phyloP scores from a whole-genome alignment of 1,140 invertebrate genomes.

The Drosophila parvula region DNA sequence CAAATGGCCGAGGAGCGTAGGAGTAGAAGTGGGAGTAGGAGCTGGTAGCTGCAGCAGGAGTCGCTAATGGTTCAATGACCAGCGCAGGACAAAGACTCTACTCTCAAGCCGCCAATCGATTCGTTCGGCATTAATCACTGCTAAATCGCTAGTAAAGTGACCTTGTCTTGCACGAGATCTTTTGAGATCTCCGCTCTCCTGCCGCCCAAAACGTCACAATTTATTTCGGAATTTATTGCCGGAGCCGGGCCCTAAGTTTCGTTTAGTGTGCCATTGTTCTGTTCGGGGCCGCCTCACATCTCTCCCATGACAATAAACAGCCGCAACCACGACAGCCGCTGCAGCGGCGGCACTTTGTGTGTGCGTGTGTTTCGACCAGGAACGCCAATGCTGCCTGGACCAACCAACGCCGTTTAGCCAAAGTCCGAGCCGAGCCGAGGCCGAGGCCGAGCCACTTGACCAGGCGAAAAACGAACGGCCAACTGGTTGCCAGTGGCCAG shows the following conservation, averaged over 20 bases:
- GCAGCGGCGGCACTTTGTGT: conserved; percentile 49
- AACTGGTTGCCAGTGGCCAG: conserved; percentile 63
- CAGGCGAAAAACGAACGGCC: conserved; percentile 45
- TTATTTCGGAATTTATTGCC: conserved; percentile 71
- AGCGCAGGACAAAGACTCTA: conserved; percentile 25
- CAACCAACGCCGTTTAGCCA: conserved; percentile 63
- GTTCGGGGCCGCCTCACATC: conserved; percentile 66
- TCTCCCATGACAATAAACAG: conserved; percentile 72
- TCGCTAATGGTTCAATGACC: conserved; percentile 64
- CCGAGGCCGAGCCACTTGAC: conserved; percentile 59
- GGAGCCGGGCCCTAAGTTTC: conserved; percentile 53
- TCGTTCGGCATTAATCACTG: conserved; percentile 31
- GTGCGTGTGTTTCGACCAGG: conserved; percentile 46
- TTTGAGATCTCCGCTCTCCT: conserved; percentile 19
- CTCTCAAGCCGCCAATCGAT: conserved; percentile 4
- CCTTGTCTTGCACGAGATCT: conserved; percentile 55
- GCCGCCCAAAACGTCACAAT: conserved; percentile 48
- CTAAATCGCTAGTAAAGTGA: conserved; percentile 50
- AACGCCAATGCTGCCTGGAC: conserved; percentile 51
- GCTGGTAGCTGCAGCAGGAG: conserved; percentile 12
- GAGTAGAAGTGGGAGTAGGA: conserved; percentile 15
- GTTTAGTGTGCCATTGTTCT: conserved; percentile 80
- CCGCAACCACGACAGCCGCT: conserved; percentile 26
- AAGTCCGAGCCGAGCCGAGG: conserved; percentile 35
- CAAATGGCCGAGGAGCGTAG: conserved; percentile 48